Evolutionary conservation across 2,797 vertebrate species (phyloP), one percentile per base, ranked within the genome.

Genomic region (Phataginus tetradactyla): DNA sequence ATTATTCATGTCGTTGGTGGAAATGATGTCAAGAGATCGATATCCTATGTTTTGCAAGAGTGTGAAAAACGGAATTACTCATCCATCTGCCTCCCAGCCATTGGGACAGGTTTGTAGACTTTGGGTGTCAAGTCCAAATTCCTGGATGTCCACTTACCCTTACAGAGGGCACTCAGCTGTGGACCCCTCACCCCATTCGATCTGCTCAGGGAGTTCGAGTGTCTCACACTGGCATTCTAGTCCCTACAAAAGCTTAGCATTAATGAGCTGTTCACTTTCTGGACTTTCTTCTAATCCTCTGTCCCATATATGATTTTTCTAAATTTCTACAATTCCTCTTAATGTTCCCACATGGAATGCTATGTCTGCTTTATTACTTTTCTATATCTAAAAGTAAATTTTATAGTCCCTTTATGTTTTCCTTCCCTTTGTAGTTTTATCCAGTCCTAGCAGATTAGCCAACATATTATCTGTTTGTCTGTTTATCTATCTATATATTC

Each of bases 91-190:
- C 99, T 99, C 93, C 99, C 99, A 0, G 99, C 99, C 37, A 99
- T 99, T 93, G 99, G 99, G 98, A 99, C 99, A 99, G 99, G 99
- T 99, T 97, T 74, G 98, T 66, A 14, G 77, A 93, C 85, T 88
- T 63, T 53, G 85, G 53, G 32, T 86, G 12, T 79, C 23, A 53
- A 57, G 34, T 34, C 12, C 63, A 42, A 69, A 14, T 86, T 49
- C 49, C 12, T 25, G 29, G 27, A 14, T 2, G 0, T 20, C 10
- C 4, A 69, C 14, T 45, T 45, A 45, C 45, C 45, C 45, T 45
- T 45, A 29, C n/a, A 45, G 17, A 45, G 39, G 75, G 25, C 7
- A 12, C n/a, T 34, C 1, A 32, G 25, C 66, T 7, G 15, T 72
- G 42, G 17, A 29, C 21, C 87, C 25, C 23, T 75, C 4, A 32